A percentile compares a stretch with the other conserved stretches of the same genome.
These are phyloP conservation scores for Perca schrenkii DNA, from an alignment of 2,113 vertebrate genomes.

Conservation along the genomic window DNA sequence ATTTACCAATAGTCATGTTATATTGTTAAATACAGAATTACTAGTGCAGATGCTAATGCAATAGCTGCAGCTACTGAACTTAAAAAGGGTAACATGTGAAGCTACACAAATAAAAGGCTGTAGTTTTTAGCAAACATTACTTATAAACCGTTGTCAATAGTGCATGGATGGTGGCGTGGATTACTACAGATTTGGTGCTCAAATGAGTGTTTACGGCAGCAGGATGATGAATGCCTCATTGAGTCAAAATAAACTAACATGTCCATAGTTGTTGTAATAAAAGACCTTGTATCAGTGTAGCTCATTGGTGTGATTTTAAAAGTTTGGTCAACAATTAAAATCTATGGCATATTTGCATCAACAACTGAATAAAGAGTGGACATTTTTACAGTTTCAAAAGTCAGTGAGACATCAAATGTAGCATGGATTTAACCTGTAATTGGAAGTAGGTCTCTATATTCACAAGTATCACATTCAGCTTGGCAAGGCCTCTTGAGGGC, in stretches of 20 bases:
- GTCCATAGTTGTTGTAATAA: background rate
- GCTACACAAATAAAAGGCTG: too few species aligned
- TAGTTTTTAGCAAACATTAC: too few species aligned
- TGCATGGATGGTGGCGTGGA: too few species aligned
- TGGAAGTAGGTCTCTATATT: constrained; percentile 90
- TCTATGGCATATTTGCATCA: background rate
- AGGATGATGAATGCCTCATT: background rate
- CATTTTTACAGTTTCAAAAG: background rate
- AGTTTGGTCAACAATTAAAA: background rate
- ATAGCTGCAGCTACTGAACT: too few species aligned
- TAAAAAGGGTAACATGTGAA: too few species aligned
- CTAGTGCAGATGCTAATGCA: background rate
- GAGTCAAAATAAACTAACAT: background rate
- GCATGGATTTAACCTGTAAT: constrained; percentile 84
- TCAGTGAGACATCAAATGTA: background rate
- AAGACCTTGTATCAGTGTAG: background rate
- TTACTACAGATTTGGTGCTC: background rate
- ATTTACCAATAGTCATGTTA: background rate
- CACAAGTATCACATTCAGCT: constrained; percentile 87
- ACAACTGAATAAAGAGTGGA: background rate
- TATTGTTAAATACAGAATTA: background rate
- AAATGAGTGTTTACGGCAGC: background rate
- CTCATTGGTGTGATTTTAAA: background rate
- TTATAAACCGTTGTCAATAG: too few species aligned
- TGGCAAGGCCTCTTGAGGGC: constrained; percentile 90